Evolutionary conservation across 2,113 vertebrate species (phyloP).

Genomic region (Macquaria ambigua): DNA sequence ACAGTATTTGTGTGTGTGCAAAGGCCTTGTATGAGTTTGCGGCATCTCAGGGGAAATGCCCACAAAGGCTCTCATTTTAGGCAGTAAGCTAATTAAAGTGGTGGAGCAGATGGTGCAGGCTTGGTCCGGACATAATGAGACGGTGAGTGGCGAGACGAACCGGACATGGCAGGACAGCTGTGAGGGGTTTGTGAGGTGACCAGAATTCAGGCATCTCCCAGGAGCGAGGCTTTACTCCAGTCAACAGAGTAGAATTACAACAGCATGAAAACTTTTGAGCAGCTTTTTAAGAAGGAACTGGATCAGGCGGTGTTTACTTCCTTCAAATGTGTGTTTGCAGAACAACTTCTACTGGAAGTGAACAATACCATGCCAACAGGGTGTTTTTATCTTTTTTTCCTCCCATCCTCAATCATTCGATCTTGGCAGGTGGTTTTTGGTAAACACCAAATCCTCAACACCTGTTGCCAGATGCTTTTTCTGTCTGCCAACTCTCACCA

Average conservation of each 20-base stretch:
- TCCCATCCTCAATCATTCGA: constrained; percentile 51
- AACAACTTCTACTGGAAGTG: constrained; percentile 33
- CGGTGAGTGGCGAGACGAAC: constrained; percentile 71
- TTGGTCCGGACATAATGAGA: constrained; percentile 76
- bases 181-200: constrained; percentile 73
- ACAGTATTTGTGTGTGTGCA: constrained; percentile 31
- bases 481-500: constrained; percentile 74
- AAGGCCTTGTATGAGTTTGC: constrained; percentile 37
- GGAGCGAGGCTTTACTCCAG: constrained; percentile 37
- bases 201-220: constrained; percentile 47
- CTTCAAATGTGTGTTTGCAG: neutral
- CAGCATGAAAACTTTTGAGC: constrained; percentile 51
- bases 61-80: constrained; percentile 68
- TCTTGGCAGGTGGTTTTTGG: constrained; percentile 78
- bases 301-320: constrained; percentile 18
- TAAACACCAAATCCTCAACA: constrained; percentile 83
- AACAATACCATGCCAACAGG: constrained; percentile 29
- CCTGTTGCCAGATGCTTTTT: constrained; percentile 81
- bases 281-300: constrained; percentile 19
- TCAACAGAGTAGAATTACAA: constrained; percentile 32
- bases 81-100: constrained; percentile 77
- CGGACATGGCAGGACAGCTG: constrained; percentile 82
- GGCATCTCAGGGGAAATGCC: constrained; percentile 58
- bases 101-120: constrained; percentile 80
- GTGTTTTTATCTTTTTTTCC: constrained; percentile 36